These are phyloP conservation scores for Perizoma flavofasciatum DNA, from an alignment of 2,888 invertebrate genomes.

Conservation along the genomic window DNA sequence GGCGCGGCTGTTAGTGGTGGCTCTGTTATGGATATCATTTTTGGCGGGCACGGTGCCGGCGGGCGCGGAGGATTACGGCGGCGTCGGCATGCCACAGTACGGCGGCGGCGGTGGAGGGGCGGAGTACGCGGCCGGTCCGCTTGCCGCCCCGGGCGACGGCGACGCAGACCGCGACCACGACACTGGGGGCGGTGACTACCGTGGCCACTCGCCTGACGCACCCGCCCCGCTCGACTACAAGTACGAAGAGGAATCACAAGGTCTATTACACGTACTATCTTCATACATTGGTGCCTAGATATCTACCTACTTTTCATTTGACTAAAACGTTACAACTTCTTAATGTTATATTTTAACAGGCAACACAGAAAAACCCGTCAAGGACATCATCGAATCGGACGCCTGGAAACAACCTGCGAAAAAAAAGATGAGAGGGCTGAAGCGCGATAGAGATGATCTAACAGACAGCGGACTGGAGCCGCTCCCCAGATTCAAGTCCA, in stretches of 20 bases:
- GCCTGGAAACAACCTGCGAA: constrained; percentile 49
- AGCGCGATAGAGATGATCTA: constrained; percentile 16
- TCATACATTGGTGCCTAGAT: too few species aligned
- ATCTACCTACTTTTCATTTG: too few species aligned
- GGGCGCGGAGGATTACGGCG: constrained; percentile 60
- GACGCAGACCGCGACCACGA: constrained; percentile 25
- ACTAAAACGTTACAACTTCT: too few species aligned
- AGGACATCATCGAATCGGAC: constrained; percentile 44
- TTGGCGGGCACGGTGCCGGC: constrained; percentile 44
- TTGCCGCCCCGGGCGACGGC: constrained; percentile 30
- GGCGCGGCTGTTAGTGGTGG: constrained; percentile 44
- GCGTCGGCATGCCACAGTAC: constrained; percentile 66
- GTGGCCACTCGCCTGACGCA: constrained; percentile 57
- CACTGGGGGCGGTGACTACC: constrained; percentile 51
- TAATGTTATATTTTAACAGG: constrained; percentile 33
- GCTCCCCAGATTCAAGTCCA: constrained; percentile 1
- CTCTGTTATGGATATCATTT: constrained; percentile 5
- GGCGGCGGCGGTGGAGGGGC: constrained; percentile 48
- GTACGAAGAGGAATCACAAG: constrained; percentile 56
- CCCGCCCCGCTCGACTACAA: constrained; percentile 65
- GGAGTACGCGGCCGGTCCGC: constrained; percentile 45
- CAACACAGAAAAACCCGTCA: constrained; percentile 46
- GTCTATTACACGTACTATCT: background rate
- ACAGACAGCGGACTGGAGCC: constrained; percentile 1
- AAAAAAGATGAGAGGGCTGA: constrained; percentile 43